These are phyloP conservation scores for Cataglyphis altisquamis DNA, from an alignment of 2,888 invertebrate genomes.

Conservation along the genomic window DNA sequence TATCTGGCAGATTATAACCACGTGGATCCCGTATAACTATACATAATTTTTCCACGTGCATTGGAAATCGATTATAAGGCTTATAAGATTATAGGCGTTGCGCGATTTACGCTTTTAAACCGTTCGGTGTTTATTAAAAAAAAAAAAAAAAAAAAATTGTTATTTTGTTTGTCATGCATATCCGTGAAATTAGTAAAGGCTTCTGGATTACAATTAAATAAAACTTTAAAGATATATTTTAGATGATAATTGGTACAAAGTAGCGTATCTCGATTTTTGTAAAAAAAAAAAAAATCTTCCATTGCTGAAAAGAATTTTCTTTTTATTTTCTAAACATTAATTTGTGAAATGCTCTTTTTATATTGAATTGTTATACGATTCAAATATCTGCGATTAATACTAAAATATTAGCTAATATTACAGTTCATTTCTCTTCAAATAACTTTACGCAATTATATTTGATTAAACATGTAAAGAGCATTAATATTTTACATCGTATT, in stretches of 20 bases:
- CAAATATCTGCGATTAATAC: not conserved
- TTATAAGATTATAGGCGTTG: not conserved
- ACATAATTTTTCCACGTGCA: constrained; percentile 13
- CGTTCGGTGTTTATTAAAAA: not conserved
- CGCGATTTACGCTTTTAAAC: constrained; percentile 6
- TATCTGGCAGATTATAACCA: constrained; percentile 16
- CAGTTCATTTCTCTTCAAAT: not conserved
- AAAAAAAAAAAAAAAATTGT: not conserved
- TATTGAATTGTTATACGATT: not conserved
- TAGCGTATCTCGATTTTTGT: not conserved
- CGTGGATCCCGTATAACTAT: not conserved
- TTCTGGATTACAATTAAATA: not conserved
- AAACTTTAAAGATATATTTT: not conserved
- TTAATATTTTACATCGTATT: not conserved
- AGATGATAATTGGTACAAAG: not conserved
- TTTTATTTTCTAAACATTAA: not conserved
- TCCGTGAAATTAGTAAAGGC: not conserved
- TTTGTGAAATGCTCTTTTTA: not conserved
- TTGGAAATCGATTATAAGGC: constrained; percentile 2
- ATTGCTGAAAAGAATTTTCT: not conserved
- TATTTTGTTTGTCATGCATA: not conserved
- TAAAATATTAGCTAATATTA: constrained; percentile 12
- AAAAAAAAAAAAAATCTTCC: not conserved
- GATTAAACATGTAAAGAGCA: not conserved
- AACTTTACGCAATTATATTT: constrained; percentile 4